Evolutionary conservation across 2,113 vertebrate species (phyloP), one percentile per base, ranked within the genome.

Genomic region (Orientallactaga bullata): DNA sequence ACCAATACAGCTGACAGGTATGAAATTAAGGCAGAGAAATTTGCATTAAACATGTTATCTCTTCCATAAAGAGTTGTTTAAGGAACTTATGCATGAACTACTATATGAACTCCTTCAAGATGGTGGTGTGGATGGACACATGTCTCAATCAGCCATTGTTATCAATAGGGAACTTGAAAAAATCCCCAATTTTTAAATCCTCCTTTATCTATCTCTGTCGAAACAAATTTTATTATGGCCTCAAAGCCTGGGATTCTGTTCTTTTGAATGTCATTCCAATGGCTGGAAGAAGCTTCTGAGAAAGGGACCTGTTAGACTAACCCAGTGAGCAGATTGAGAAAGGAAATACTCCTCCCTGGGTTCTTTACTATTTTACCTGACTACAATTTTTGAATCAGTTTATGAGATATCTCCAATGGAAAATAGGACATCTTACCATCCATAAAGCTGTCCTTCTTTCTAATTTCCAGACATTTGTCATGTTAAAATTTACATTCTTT

Each of bases 11-110:
- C 16, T 30, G n/a, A 71, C 30, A 39, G 18, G n/a, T 15, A 18
- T 0, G 10, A 26, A 73, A n/a, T 9, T 42, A 37, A 35, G 26
- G 11, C 7, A 60, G 32, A 55, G 23, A 17, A 69, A 11, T 28
- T 51, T 88, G 61, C 81, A 28, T 91, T 21, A 42, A n/a, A 42
- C 6, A 11, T 9, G 18, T 37, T 63, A 58, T 28, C 37, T 58
- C 55, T 68, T 89, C 26, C 6, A 11, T 65, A 47, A 69, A 79
- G 51, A 47, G 37, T 30, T 60, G 63, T 51, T 88, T 65, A 71
- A 92, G 88, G 77, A 86, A 74, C 69, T 2, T 35, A 85, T 93
- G 30, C 28, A 71, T 96, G 94, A 32, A 91, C 86, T 90, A 87
- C 47, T 60, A 65, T 74, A 79, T 28, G 35, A 76, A 18, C 78